Percentiles rank a stretch among this genome's conserved stretches.
phyloP scores from a whole-genome alignment of 2,888 invertebrate genomes.

The Ophioninae sp. region DNA sequence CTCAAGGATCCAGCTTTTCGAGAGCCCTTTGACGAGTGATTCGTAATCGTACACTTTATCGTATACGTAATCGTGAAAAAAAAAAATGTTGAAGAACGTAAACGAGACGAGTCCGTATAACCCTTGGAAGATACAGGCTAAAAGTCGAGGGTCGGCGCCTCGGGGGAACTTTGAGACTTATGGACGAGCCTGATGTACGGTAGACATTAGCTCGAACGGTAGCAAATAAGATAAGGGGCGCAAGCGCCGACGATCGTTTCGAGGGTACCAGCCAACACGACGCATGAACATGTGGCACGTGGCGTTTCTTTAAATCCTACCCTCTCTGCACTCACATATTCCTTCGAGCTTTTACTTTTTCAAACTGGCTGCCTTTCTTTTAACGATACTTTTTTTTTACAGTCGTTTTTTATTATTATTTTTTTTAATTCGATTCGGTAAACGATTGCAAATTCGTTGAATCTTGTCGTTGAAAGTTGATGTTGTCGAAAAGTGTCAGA shows the following conservation, averaged over 20 bases:
- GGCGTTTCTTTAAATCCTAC: slow-evolving; percentile 20
- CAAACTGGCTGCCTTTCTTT: no score
- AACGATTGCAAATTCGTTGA: no score
- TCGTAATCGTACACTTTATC: slow-evolving; percentile 44
- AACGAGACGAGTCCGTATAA: slow-evolving; percentile 48
- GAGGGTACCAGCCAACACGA: slow-evolving; percentile 16
- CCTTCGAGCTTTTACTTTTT: no score
- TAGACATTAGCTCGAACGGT: slow-evolving; percentile 45
- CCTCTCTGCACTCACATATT: no score
- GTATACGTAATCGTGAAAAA: slow-evolving; percentile 42
- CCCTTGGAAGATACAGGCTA: slow-evolving; percentile 23
- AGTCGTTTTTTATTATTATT: no score
- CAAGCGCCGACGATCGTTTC: slow-evolving; percentile 28
- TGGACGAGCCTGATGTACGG: slow-evolving; percentile 31
- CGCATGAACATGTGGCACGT: slow-evolving; percentile 45
- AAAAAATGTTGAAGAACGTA: slow-evolving; percentile 51
- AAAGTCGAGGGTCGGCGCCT: slow-evolving; percentile 35
- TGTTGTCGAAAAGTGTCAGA: no score
- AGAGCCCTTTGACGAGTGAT: slow-evolving; percentile 57
- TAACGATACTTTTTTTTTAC: no score
- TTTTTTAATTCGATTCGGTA: no score
- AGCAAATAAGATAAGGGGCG: slow-evolving; percentile 41
- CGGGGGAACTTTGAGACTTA: slow-evolving; percentile 13
- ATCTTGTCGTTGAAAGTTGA: no score
- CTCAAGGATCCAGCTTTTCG: slow-evolving; percentile 25